Evolutionary conservation across 23 tunicate species (phyloP), one percentile per base, ranked within the genome.

Genomic region (Botrylloides violaceus): DNA sequence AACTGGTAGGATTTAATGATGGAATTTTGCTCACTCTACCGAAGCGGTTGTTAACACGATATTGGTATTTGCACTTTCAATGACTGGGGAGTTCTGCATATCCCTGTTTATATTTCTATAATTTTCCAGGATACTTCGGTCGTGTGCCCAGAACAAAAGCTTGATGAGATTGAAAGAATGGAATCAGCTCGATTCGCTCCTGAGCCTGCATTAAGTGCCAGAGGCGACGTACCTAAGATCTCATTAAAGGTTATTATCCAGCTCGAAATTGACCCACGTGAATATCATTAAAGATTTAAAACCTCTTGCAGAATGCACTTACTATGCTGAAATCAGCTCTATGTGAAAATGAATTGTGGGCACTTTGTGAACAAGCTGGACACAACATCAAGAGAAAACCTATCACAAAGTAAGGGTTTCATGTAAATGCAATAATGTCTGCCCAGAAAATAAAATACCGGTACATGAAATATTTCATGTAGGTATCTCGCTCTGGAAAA

Each of bases 341-440:
- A 18, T 64, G 59, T 23, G 96, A 88, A 72, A 72, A 81, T 25
- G 96, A 88, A 32, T 47, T 88, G 33, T 88, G 96, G 96, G 86
- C 96, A 2, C 1, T 88, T 6, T 88, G 96, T 88, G 96, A 81
- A 36, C 87, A 88, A 72, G 72, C 88, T 39, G 77, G 49, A 26
- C 33, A 68, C 37, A 22, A 23, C 37, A 68, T 68, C 36, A 68
- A 68, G 58, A 68, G 37, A 4, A 68, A 36, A 22, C 33, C 70
- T 4, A 19, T 63, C 23, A 63, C 26, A 63, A 63, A 63, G 70
- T 63, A 9, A 63, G 35, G 26, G 34, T 9, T 43, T 43, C 15
- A 43, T 15, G 15, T 15, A 43, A 43, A 43, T 43, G n/a, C n/a
- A n/a, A n/a, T n/a, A n/a, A n/a, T n/a, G 53, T 7, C 53, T 7